These are phyloP conservation scores for Subanguina moxae DNA, from an alignment of 1,140 invertebrate genomes.

Conservation along the genomic window DNA sequence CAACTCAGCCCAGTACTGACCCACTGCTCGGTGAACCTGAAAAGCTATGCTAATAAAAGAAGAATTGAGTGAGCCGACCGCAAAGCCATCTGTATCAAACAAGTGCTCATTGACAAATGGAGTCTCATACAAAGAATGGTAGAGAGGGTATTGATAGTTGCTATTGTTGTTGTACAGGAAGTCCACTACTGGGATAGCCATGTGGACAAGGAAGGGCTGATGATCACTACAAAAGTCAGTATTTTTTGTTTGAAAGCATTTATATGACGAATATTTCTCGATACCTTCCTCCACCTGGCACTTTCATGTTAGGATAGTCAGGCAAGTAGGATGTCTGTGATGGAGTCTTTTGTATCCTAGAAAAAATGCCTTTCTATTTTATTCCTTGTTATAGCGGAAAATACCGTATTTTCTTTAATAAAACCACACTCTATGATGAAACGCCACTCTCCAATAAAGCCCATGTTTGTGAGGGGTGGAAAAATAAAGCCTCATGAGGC, in stretches of 20 bases:
- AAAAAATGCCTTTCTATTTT: neutral
- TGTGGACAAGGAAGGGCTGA: slow-evolving; percentile 54
- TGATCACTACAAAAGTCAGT: slow-evolving; percentile 22
- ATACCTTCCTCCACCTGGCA: slow-evolving; percentile 58
- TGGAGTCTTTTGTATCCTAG: slow-evolving; percentile 15
- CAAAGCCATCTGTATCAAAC: slow-evolving; percentile 55
- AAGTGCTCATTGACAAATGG: slow-evolving; percentile 59
- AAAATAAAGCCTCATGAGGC: no score
- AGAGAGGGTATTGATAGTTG: slow-evolving; percentile 59
- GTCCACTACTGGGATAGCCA: slow-evolving; percentile 59
- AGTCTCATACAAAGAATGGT: slow-evolving; percentile 63
- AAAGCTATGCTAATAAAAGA: neutral
- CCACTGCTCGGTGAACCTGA: slow-evolving; percentile 57
- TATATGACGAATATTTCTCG: slow-evolving; percentile 36
- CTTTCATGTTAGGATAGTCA: slow-evolving; percentile 39
- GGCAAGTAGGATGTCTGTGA: neutral
- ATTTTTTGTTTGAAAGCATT: neutral
- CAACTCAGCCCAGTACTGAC: slow-evolving; percentile 59
- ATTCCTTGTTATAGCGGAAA: neutral
- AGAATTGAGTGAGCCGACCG: slow-evolving; percentile 24
- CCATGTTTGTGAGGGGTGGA: no score
- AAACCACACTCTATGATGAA: no score
- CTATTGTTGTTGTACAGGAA: slow-evolving; percentile 40
- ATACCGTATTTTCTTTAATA: neutral
- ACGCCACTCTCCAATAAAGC: no score